Conservation (phyloP, 2,888 invertebrate genomes). For the Drosophila testacea region DNA sequence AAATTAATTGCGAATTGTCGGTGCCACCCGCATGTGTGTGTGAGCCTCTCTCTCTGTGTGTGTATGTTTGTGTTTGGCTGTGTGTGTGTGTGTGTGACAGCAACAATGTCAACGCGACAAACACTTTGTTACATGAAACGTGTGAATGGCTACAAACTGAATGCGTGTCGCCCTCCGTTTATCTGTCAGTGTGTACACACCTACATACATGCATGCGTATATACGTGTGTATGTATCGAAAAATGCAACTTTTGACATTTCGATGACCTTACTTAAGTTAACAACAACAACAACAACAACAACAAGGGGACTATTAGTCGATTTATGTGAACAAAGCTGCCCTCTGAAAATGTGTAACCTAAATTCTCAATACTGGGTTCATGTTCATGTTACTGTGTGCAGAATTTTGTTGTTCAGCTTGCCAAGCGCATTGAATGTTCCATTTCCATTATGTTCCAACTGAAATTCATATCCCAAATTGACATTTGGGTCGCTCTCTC, state of each 20-base stretch:
- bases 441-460: conserved; percentile 55
- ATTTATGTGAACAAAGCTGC: conserved; percentile 38
- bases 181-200: conserved; percentile 16
- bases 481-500: conserved; percentile 14
- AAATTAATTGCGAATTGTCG: conserved; percentile 69
- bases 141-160: conserved; percentile 38
- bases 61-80: conserved; percentile 8
- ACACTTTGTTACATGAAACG: conserved; percentile 48
- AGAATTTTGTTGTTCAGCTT: conserved; percentile 34
- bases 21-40: conserved; percentile 14
- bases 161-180: conserved; percentile 43
- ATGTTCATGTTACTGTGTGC: conserved; percentile 53
- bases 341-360: conserved; percentile 73
- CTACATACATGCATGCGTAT: conserved; percentile 14
- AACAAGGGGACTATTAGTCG: conserved; percentile 22
- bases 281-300: conserved; percentile 48
- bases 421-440: conserved; percentile 49
- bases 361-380: conserved; percentile 65
- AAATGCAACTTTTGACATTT: conserved; percentile 84
- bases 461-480: conserved; percentile 1
- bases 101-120: conserved; percentile 63
- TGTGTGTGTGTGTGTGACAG: conserved; percentile 29
- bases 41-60: not conserved
- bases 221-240: conserved; percentile 47
- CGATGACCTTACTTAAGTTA: conserved; percentile 84